Evolutionary conservation across 2,113 vertebrate genomes (phyloP).

Genomic region (Brachypteracias leptosomus): DNA sequence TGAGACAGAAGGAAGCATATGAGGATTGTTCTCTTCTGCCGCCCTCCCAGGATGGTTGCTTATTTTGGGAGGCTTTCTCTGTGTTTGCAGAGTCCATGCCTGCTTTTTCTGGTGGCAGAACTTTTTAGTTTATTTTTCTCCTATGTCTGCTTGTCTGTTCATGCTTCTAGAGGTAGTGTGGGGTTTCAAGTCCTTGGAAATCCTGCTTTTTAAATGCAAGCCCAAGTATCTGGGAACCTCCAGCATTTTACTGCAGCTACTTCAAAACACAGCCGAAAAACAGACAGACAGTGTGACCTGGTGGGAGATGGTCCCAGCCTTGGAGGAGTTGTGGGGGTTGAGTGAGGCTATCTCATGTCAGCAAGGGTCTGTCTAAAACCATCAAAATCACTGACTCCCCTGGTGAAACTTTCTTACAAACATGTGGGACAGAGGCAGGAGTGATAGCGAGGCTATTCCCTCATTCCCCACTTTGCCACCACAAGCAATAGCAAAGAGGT

Average conservation of each 20-base stretch:
- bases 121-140: not conserved
- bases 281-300: fast-evolving
- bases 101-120: conserved; percentile 40
- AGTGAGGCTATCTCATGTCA: fast-evolving
- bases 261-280: not conserved
- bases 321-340: fast-evolving
- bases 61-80: not conserved
- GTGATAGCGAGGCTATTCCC: not conserved
- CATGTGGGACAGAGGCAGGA: not conserved
- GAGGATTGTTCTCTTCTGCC: not conserved
- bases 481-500: not conserved
- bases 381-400: not conserved
- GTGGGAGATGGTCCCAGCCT: not conserved
- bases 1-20: not conserved
- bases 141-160: not conserved
- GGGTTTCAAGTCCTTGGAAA: not conserved
- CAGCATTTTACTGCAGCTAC: not conserved
- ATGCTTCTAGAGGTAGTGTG: not conserved
- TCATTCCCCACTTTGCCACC: not conserved
- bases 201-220: not conserved
- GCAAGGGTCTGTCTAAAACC: not conserved
- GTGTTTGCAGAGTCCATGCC: not conserved
- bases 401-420: no score
- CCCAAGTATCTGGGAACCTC: not conserved
- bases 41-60: not conserved